Evolutionary conservation across 2,888 invertebrate genomes (phyloP).

Genomic region (Ectemnius continuus): DNA sequence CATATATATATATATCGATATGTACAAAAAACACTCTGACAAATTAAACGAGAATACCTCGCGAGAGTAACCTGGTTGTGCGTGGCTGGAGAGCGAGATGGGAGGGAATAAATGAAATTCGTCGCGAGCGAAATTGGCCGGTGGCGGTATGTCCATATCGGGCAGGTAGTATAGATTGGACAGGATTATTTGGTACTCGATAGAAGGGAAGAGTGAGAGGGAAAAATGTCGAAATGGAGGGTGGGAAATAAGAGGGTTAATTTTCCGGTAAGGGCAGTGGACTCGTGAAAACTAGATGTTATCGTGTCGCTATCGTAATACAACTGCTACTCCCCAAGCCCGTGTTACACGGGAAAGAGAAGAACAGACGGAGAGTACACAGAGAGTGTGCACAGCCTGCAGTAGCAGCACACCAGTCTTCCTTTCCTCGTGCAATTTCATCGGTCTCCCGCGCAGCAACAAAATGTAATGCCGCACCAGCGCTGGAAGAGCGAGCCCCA

Average conservation of each 20-base stretch:
- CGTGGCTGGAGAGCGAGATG: background rate
- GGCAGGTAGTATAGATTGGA: no score
- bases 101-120: no score
- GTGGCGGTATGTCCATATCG: background rate
- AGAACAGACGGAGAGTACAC: background rate
- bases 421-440: conserved; percentile 36
- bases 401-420: conserved; percentile 8
- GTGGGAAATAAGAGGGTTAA: background rate
- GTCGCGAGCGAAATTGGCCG: background rate
- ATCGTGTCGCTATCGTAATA: conserved; percentile 18
- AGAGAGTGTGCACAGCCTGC: no score
- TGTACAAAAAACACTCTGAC: no score
- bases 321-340: no score
- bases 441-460: conserved; percentile 27
- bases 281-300: conserved; percentile 36
- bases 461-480: conserved; percentile 38
- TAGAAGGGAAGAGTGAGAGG: no score
- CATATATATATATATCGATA: no score
- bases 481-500: background rate
- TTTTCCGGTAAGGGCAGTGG: conserved; percentile 14
- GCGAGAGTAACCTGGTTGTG: conserved; percentile 12
- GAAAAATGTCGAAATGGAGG: no score
- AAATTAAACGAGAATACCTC: no score
- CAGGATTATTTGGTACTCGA: no score
- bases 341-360: background rate